Percentiles rank a stretch among this genome's conserved stretches.
Conservation (phyloP, 2,113 vertebrate species). For the Nibea coibor region DNA sequence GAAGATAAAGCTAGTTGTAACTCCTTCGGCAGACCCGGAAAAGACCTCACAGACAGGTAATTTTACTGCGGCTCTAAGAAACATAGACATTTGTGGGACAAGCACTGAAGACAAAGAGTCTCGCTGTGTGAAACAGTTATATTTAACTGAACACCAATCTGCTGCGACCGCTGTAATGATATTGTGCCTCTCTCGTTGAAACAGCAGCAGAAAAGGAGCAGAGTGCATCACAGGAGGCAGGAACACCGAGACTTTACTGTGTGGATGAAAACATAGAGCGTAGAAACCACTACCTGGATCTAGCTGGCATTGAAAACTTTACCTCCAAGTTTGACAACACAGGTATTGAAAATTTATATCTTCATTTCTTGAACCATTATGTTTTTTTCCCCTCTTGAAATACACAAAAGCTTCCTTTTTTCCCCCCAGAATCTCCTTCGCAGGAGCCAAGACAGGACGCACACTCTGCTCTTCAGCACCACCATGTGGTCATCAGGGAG, state of each 20-base stretch:
- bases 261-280: constrained; percentile 94
- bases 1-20: constrained; percentile 89
- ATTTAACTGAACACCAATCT: background rate
- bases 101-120: background rate
- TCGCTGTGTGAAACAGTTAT: background rate
- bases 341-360: constrained; percentile 76
- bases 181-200: background rate
- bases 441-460: constrained; percentile 25
- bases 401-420: background rate
- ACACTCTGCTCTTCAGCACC: constrained; percentile 45
- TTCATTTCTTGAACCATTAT: background rate
- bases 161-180: background rate
- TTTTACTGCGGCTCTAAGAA: background rate
- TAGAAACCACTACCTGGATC: constrained; percentile 96
- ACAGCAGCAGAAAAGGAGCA: constrained; percentile 39
- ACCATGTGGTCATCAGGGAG: constrained; percentile 43
- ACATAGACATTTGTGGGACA: background rate
- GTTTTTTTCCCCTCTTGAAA: background rate
- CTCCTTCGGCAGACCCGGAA: constrained; percentile 82
- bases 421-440: constrained; percentile 29
- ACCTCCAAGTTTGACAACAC: constrained; percentile 88
- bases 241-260: constrained; percentile 79
- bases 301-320: constrained; percentile 95
- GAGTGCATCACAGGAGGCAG: constrained; percentile 25
- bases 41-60: constrained; percentile 78